These are phyloP conservation scores for Phalera bucephala DNA, from an alignment of 2,888 invertebrate genomes.

Conservation along the genomic window DNA sequence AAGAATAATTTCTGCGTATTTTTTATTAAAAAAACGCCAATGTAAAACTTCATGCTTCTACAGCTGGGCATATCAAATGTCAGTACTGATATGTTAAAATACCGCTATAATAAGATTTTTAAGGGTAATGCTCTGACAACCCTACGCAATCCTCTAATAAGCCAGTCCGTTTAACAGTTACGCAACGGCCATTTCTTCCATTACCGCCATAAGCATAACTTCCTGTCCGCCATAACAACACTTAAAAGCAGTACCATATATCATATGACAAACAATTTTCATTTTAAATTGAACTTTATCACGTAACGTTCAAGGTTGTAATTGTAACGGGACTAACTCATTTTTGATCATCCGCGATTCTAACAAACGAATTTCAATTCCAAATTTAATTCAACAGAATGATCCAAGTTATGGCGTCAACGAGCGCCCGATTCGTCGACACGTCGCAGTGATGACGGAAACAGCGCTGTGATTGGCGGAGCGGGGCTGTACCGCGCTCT, in stretches of 20 bases:
- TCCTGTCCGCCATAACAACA: not conserved
- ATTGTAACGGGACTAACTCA: too few relatives aligned
- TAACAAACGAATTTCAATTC: not conserved
- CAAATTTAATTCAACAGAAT: slow-evolving; percentile 11
- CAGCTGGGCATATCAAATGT: too few relatives aligned
- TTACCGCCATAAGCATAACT: not conserved
- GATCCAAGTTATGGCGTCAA: slow-evolving; percentile 13
- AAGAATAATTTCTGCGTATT: too few relatives aligned
- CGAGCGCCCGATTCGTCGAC: slow-evolving; percentile 27
- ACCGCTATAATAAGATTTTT: too few relatives aligned
- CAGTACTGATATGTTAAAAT: too few relatives aligned
- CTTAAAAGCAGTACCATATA: not conserved
- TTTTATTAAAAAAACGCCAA: too few relatives aligned
- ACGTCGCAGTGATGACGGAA: slow-evolving; percentile 2
- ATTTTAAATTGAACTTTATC: too few relatives aligned
- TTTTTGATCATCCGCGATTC: too few relatives aligned
- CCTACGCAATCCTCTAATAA: not conserved
- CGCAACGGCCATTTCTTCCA: not conserved
- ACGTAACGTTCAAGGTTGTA: too few relatives aligned
- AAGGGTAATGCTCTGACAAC: too few relatives aligned
- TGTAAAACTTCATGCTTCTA: too few relatives aligned
- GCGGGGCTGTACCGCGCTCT: slow-evolving; percentile 29
- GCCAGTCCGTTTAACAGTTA: not conserved
- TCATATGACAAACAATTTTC: too few relatives aligned
- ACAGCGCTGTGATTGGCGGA: slow-evolving; percentile 44